Base-by-base conservation (phyloP, 2,888 invertebrate species). In the Andricus curvator region DNA sequence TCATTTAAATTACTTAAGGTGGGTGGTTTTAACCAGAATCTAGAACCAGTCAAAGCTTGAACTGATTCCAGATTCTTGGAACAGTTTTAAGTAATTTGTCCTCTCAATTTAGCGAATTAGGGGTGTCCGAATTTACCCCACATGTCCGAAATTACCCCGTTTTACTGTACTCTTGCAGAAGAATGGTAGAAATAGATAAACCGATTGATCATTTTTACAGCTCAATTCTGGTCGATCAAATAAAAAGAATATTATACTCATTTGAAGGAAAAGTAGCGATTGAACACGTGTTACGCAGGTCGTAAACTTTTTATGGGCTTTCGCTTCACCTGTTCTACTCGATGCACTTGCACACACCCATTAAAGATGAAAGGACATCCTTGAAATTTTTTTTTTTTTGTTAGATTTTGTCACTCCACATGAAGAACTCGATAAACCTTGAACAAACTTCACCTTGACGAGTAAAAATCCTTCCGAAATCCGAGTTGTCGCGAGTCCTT, bases 401-500 rank as follows among this genome's bases (percentile, higher is more conserved):
- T 70, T 37, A 29, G 0, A 83, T 77, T 82, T 76, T 64, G 56
- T 78, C 82, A 79, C 56, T 81, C 66, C 79, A 51, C 77, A 67
- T 51, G 80, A 51, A 60, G 65, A 85, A 76, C 82, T 81, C 86
- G 81, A 37, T 80, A 51, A 81, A 85, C 86, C 86, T 87, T 84
- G 83, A 79, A 62, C 51, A 64, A 66, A 81, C 80, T 83, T 84
- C 76, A 81, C 83, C 80, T 81, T 82, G 79, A 83, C 76, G 80
- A 81, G 83, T 51, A 74, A 74, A 51, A 70, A 70, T 25, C 25
- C 20, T 60, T 60, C 60, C 11, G 11, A 56, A n/a, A 77, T 78
- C 81, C 84, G 77, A 84, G 87, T 88, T 88, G 81, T 85, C 87
- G 84, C 84, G 78, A 86, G 88, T 89, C 92, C 92, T 92, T 91